A percentile compares a stretch with the other conserved stretches of the same genome.
Evolutionary conservation across 2,797 vertebrate genomes (phyloP).

Genomic region (Taenioides sp.): DNA sequence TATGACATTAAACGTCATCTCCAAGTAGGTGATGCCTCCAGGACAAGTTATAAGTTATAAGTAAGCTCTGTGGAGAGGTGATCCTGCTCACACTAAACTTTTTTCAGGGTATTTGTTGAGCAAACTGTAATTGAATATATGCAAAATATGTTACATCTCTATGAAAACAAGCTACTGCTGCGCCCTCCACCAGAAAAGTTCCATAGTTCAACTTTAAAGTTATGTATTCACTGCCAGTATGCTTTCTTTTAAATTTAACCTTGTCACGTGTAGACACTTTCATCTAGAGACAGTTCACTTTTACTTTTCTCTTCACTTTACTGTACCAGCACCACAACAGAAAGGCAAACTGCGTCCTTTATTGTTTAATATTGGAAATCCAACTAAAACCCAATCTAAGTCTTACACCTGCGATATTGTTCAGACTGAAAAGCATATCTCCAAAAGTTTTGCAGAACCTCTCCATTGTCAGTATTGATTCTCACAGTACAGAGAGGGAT

Average conservation of each 20-base stretch:
- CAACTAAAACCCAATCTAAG: slow-evolving; percentile 11
- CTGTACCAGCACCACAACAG: neutral
- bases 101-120: too few species aligned
- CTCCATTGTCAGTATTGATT: slow-evolving; percentile 3
- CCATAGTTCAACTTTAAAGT: too few species aligned
- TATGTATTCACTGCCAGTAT: too few species aligned
- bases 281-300: neutral
- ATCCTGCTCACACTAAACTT: too few species aligned
- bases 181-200: too few species aligned
- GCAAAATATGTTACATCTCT: too few species aligned
- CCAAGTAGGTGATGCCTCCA: too few species aligned
- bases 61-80: too few species aligned
- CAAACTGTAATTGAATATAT: too few species aligned
- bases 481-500: neutral
- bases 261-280: neutral
- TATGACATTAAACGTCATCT: too few species aligned
- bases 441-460: slow-evolving; percentile 8
- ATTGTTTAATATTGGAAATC: slow-evolving; percentile 14
- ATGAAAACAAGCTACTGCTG: too few species aligned
- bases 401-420: neutral
- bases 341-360: neutral
- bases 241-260: neutral
- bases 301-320: neutral
- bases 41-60: too few species aligned
- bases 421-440: slow-evolving; percentile 11